phyloP scores from a whole-genome alignment of 2,797 vertebrate species.

The Pseudochromis fuscus region DNA sequence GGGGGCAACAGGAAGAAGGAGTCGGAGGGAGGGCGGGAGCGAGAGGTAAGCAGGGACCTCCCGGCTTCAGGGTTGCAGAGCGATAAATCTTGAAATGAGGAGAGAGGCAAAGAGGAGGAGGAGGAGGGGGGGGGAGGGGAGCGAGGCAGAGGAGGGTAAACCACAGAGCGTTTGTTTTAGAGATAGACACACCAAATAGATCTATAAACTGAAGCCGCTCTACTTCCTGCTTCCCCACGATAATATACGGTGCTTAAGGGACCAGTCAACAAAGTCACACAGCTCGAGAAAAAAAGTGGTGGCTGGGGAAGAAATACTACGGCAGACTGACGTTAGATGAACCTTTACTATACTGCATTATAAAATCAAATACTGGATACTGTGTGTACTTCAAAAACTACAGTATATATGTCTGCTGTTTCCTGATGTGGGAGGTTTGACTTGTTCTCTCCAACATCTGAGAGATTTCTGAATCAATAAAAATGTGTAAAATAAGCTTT shows the following conservation, averaged over 20 bases:
- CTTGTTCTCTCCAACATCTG: neutral
- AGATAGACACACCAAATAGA: slow-evolving; percentile 64
- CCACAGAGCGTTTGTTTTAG: slow-evolving; percentile 64
- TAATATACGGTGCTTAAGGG: slow-evolving; percentile 67
- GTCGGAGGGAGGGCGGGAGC: slow-evolving; percentile 18
- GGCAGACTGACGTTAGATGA: slow-evolving; percentile 10
- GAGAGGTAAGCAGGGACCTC: slow-evolving; percentile 50
- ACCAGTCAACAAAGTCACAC: slow-evolving; percentile 59
- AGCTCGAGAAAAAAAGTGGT: slow-evolving; percentile 26
- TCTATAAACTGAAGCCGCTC: slow-evolving; percentile 63
- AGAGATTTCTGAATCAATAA: neutral
- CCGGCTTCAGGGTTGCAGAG: slow-evolving; percentile 36
- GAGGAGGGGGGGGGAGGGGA: slow-evolving; percentile 54
- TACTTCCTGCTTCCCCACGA: slow-evolving; percentile 37
- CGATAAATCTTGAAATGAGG: slow-evolving; percentile 55
- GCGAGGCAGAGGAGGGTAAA: slow-evolving; percentile 51
- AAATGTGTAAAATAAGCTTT: slow-evolving; percentile 14
- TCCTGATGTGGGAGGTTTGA: neutral
- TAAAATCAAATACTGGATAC: neutral
- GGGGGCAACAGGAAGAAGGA: slow-evolving; percentile 8
- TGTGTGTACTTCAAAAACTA: neutral
- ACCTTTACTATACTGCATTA: neutral
- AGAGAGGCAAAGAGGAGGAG: slow-evolving; percentile 39
- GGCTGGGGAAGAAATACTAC: slow-evolving; percentile 23
- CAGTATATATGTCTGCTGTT: neutral